Base-by-base conservation (phyloP, 2,888 invertebrate genomes). In the Vesta saturnalis region DNA sequence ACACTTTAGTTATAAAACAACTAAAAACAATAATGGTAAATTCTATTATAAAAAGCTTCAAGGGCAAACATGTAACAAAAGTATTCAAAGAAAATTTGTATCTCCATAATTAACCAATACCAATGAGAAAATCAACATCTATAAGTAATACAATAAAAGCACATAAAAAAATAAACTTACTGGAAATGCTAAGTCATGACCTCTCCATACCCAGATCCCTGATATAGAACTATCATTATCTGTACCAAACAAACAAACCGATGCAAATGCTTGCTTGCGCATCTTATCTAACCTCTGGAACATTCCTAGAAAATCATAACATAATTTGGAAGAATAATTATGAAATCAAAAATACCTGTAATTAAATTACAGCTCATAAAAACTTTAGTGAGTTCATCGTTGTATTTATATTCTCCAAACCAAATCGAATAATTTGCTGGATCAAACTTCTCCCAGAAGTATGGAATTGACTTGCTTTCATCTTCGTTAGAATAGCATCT, bases 281-380 rank as follows among this genome's bases (percentile, higher is more conserved):
- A 99, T 93, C 87, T 97, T 98, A 81, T 99, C 99, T 77, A 99
- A 86, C 72, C 99, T 92, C 87, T 99, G 99, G 89, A 91, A 97
- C 97, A 99, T 97, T 77, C 99, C 96, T 92, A 83, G 12, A 82
- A 52, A 12, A 30, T 39, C n/a, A 4, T n/a, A 35, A 55, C 1
- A 14, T 54, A 30, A 0, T 5, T 21, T 23, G 15, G 1, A 1
- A 15, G 46, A 46, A 3, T 46, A 21, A 30, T 30, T 12, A 21
- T 35, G 14, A 63, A 19, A n/a, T 77, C 78, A 92, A 93, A 12
- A 59, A 77, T 78, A 92, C 93, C 96, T 72, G 94, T 90, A 82
- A 99, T 97, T 67, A 99, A 91, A 87, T 99, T 99, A 85, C 97
- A 97, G 83, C 96, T 96, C 99, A 99, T 99, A 88, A 97, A 99